These are phyloP conservation scores for Druon quercuslanigerum DNA, from an alignment of 1,140 invertebrate genomes.

Conservation along the genomic window DNA sequence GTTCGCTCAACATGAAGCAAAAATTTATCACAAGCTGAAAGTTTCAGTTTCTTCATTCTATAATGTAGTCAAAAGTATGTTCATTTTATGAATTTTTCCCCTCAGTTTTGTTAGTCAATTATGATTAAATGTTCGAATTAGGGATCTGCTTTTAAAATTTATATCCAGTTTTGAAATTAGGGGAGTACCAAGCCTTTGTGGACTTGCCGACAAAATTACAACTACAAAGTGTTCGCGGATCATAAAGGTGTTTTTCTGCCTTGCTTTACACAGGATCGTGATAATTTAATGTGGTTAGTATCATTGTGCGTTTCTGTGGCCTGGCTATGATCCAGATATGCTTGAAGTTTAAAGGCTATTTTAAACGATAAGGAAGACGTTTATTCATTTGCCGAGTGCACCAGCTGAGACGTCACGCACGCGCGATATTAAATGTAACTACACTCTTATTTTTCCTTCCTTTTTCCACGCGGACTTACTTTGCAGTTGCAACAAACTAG, in stretches of 20 bases:
- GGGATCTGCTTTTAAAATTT: slow-evolving; percentile 30
- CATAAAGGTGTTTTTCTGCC: slow-evolving; percentile 19
- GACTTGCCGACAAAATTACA: slow-evolving; percentile 33
- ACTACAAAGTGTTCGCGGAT: slow-evolving; percentile 4
- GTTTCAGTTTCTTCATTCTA: background rate
- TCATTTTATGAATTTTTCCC: background rate
- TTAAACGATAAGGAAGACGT: slow-evolving; percentile 75
- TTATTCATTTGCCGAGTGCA: slow-evolving; percentile 72
- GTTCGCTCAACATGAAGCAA: slow-evolving; percentile 11
- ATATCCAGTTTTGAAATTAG: background rate
- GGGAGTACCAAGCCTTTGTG: slow-evolving; percentile 8
- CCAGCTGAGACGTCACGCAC: slow-evolving; percentile 68
- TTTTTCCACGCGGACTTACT: slow-evolving; percentile 43
- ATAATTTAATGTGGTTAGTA: slow-evolving; percentile 64
- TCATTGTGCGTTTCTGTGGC: slow-evolving; percentile 69
- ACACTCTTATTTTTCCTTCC: slow-evolving; percentile 55
- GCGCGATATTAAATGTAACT: slow-evolving; percentile 64
- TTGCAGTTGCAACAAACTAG: slow-evolving; percentile 7
- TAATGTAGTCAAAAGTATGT: background rate
- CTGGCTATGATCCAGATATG: slow-evolving; percentile 72
- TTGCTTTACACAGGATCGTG: slow-evolving; percentile 50
- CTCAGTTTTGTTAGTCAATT: background rate
- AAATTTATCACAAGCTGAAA: slow-evolving; percentile 20
- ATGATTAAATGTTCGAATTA: background rate
- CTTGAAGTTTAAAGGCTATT: slow-evolving; percentile 73